phyloP scores from a whole-genome alignment of 2,888 invertebrate species.

The Coleophora flavipennella region DNA sequence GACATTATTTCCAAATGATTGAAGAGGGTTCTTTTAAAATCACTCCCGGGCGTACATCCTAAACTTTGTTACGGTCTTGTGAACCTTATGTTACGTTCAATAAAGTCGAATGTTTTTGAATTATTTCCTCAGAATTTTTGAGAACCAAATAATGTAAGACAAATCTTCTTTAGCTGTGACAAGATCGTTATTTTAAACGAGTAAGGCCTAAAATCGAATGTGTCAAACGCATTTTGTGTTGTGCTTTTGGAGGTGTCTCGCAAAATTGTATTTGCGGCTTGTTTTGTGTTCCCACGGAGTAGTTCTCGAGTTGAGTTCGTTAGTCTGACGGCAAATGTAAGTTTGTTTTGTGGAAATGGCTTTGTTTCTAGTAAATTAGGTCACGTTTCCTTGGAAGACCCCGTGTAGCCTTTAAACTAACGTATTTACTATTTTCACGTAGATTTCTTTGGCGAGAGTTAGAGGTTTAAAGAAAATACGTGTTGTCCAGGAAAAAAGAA shows the following conservation, averaged over 20 bases:
- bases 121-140: no score
- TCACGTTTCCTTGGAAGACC: conserved; percentile 3
- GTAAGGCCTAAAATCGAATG: no score
- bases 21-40: neutral
- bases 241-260: no score
- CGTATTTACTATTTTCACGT: conserved; percentile 8
- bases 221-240: no score
- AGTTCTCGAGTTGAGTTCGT: neutral
- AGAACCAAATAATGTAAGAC: no score
- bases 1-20: conserved; percentile 1
- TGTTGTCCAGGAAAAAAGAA: no score
- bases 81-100: no score
- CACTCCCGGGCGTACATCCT: neutral
- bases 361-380: conserved; percentile 8
- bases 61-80: neutral
- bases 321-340: neutral
- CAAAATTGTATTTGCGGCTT: no score
- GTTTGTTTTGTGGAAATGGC: conserved; percentile 2
- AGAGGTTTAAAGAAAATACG: neutral
- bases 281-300: no score
- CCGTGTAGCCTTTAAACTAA: conserved; percentile 4
- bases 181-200: no score
- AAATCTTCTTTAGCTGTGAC: no score
- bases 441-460: conserved; percentile 5
- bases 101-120: no score